Base-by-base conservation (phyloP, 1,140 invertebrate species). In the Cyphomyrmex costatus region DNA sequence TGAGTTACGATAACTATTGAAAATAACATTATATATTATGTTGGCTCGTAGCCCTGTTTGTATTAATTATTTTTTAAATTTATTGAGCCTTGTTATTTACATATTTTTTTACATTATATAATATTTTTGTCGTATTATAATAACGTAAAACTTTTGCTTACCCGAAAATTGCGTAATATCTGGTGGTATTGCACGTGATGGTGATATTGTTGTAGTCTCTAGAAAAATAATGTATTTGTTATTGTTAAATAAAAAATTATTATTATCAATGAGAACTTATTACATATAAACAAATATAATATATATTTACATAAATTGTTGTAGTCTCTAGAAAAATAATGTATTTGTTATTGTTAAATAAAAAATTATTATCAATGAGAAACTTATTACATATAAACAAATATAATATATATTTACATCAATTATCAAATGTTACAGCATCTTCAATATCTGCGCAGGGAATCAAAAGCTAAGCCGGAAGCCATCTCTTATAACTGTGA, bases 161-260 rank as follows among this genome's bases (percentile, higher is more conserved):
- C 89, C 82, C 1, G 63, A 14, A 71, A 21, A 19, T 56, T 42
- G 56, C 19, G 53, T 30, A 2, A 21, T 56, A 36, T 2, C n/a
- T 36, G 24, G 10, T 16, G 80, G 19, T 33, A 68, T 42, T 42
- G 36, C 10, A 10, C 36, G 36, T 42, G 36, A 42, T 42, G 36
- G 33, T 4, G 56, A 30, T 16, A 68, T 70, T 46, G 85, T 76
- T 10, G 61, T 30, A 12, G 88, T 89, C 21, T 85, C 89, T 90
- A 70, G 66, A 74, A 1, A 77, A 19, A 80, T 21, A 70, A 73
- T 53, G 60, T 73, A 8, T n/a, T 46, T 61, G 77, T 76, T 16
- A 0, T 61, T 19, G 6, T 51, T 19, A 51, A 53, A 53, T 49
- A 61, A 21, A 53, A 36, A 24, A 83, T 24, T n/a, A 53, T 7